Evolutionary conservation across 2,113 vertebrate species (phyloP).

Genomic region (Thamnophis sirtalis): DNA sequence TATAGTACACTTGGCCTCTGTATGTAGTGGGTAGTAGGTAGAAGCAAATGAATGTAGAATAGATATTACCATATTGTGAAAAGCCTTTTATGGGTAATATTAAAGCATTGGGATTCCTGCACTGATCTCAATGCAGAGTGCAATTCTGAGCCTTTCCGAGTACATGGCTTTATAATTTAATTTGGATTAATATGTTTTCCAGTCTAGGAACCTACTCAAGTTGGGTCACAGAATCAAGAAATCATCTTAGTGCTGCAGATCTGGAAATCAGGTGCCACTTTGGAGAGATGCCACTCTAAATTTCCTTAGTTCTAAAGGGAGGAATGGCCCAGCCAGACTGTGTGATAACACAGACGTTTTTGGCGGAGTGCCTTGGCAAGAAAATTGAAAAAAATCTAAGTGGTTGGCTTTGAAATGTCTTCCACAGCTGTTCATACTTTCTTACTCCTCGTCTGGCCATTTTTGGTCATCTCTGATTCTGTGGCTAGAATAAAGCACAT

Average conservation of each 20-base stretch:
- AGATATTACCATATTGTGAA: conserved; percentile 11
- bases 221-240: not conserved
- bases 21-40: conserved; percentile 15
- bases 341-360: not conserved
- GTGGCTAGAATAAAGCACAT: not conserved
- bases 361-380: not conserved
- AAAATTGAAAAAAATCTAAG: not conserved
- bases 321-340: not conserved
- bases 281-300: not conserved
- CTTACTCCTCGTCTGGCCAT: not conserved
- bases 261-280: not conserved
- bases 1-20: conserved; percentile 22
- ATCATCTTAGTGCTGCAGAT: not conserved
- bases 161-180: not conserved
- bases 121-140: not conserved
- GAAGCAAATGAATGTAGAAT: conserved; percentile 16
- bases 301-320: not conserved
- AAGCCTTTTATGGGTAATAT: conserved; percentile 19
- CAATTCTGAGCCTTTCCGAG: not conserved
- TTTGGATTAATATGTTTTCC: not conserved
- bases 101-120: not conserved
- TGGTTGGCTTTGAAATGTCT: not conserved
- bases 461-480: not conserved
- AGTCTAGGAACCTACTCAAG: not conserved
- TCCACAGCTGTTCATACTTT: not conserved